A percentile compares a stretch with the other conserved stretches of the same genome.
These are phyloP conservation scores for Daboia siamensis DNA, from an alignment of 2,113 vertebrate genomes.

Conservation along the genomic window DNA sequence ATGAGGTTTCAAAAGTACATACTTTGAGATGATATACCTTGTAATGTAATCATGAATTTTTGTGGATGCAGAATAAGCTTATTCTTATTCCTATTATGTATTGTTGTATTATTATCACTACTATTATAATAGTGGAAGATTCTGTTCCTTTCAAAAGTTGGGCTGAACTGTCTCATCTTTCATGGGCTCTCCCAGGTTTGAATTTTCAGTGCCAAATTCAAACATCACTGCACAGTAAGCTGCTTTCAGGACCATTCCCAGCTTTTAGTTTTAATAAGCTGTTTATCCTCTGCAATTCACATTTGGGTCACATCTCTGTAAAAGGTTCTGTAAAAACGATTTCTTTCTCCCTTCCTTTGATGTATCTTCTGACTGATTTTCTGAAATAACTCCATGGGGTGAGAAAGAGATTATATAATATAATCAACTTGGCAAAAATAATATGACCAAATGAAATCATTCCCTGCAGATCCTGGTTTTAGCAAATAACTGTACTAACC, in stretches of 20 bases:
- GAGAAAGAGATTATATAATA: neutral
- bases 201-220: neutral
- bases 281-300: neutral
- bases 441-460: conserved; percentile 1
- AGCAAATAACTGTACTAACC: neutral
- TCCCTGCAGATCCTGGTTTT: neutral
- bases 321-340: neutral
- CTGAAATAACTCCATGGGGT: neutral
- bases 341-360: neutral
- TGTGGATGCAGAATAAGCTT: neutral
- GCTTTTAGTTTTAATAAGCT: neutral
- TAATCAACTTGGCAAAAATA: neutral
- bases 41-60: neutral
- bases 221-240: neutral
- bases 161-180: neutral
- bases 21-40: neutral
- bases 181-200: neutral
- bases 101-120: neutral
- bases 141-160: neutral
- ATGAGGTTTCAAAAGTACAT: neutral
- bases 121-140: neutral
- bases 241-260: neutral
- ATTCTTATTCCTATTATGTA: neutral
- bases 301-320: neutral
- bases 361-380: neutral